Base-by-base conservation (phyloP, 2,797 vertebrate species). In the Dendrocincla fuliginosa region DNA sequence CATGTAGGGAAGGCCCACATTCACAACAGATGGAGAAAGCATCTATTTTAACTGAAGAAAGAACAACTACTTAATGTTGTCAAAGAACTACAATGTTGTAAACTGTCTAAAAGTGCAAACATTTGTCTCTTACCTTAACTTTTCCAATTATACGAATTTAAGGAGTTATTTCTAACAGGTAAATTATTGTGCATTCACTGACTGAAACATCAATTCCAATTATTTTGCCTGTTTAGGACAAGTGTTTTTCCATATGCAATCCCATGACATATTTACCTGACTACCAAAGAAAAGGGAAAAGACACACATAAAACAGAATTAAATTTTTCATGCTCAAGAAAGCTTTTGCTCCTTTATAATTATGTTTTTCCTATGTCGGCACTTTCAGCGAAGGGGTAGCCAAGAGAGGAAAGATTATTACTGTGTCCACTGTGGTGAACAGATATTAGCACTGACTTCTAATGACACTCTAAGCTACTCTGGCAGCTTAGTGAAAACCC, bases 11-110 rank as follows among this genome's bases (percentile, higher is more conserved):
- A 90, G 13, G 25, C 49, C 9, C 16, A 64, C n/a, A 77, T 32
- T 71, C 64, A 70, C 41, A 96, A 50, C 93, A 96, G 87, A 93
- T 89, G 84, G 68, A 87, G 68, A 84, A 84, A 92, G 33, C 64
- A 87, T 76, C 49, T 87, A 61, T 77, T 79, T 63, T 59, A 92
- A 49, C 86, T 46, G 81, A 92, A 80, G 63, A 90, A 92, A 91
- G 85, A 95, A 49, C 83, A 91, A 30, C 56, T 60, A 20, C 7
- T 39, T 41, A 49, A 17, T 13, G 20, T 33, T 90, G 50, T 86
- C 77, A 84, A 81, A 91, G 49, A 94, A 93, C 57, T 25, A 46
- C 50, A 44, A 50, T 23, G 13, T 23, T 89, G 39, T 68, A 63
- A 87, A 79, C 25, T 41, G 32, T 44, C 23, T 90, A 33, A 76